phyloP scores from a whole-genome alignment of 2,797 vertebrate species.

The Phylloscopus collybita region DNA sequence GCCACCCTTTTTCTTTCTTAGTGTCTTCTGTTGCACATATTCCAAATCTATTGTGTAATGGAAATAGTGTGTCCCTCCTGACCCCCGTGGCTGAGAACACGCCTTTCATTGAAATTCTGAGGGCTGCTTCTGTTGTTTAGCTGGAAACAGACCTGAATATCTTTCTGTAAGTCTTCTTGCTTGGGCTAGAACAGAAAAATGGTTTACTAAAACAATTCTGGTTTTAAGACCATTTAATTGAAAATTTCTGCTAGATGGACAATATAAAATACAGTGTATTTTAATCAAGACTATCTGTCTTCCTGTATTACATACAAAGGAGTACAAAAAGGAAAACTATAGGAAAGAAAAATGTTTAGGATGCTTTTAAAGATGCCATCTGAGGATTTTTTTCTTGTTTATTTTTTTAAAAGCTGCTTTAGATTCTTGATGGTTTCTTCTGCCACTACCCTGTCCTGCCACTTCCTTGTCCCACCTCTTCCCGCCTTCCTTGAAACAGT shows the following conservation, averaged over 20 bases:
- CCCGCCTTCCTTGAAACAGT: neutral
- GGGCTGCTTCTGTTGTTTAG: neutral
- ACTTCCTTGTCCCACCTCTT: neutral
- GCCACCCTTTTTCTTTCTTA: neutral
- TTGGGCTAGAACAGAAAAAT: neutral
- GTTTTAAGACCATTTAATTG: neutral
- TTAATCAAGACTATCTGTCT: neutral
- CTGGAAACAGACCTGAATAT: neutral
- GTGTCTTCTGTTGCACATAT: neutral
- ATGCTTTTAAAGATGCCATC: neutral
- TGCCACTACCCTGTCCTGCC: neutral
- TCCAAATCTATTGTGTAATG: neutral
- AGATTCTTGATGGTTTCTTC: neutral
- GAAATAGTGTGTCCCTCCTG: neutral
- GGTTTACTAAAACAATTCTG: neutral
- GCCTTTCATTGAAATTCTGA: neutral
- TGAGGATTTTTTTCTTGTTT: neutral
- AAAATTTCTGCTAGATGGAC: neutral
- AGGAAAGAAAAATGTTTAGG: neutral
- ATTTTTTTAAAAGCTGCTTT: neutral
- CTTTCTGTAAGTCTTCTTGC: neutral
- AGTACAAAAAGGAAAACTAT: neutral
- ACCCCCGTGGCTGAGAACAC: neutral
- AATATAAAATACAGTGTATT: neutral
- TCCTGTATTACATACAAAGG: neutral